Conservation (phyloP, 2,113 vertebrate species). For the Rhynchopsitta pachyrhyncha region DNA sequence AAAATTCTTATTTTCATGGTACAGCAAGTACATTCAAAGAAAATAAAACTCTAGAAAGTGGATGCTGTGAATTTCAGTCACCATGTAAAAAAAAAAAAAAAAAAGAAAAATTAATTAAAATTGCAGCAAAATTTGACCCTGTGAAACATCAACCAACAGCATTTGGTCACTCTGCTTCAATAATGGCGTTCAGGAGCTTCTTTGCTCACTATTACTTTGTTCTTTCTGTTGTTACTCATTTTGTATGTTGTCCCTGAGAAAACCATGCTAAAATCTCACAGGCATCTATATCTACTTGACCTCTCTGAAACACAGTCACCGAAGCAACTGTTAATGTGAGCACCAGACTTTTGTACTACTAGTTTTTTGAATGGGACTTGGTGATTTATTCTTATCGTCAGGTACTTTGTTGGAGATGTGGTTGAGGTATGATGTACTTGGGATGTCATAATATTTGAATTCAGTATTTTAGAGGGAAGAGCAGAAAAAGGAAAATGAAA, state of each 20-base stretch:
- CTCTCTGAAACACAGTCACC: background rate
- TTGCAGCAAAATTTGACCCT: background rate
- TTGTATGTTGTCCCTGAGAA: background rate
- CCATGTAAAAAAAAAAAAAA: background rate
- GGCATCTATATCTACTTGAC: background rate
- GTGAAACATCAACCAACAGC: background rate
- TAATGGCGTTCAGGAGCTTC: background rate
- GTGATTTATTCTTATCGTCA: background rate
- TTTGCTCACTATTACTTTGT: background rate
- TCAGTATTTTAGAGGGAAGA: background rate
- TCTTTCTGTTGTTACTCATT: background rate
- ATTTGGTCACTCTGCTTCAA: background rate
- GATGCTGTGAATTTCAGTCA: background rate
- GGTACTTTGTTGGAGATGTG: background rate
- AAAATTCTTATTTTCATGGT: background rate
- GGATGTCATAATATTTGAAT: background rate
- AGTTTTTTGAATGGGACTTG: background rate
- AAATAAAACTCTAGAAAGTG: background rate
- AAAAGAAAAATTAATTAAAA: background rate
- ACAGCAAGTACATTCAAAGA: background rate
- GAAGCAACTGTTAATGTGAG: background rate
- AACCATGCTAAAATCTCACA: background rate
- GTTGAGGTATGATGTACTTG: background rate
- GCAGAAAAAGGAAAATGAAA: background rate
- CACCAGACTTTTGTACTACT: background rate